These are phyloP conservation scores for Chascanopsetta lugubris DNA, from an alignment of 2,113 vertebrate species.

Conservation along the genomic window DNA sequence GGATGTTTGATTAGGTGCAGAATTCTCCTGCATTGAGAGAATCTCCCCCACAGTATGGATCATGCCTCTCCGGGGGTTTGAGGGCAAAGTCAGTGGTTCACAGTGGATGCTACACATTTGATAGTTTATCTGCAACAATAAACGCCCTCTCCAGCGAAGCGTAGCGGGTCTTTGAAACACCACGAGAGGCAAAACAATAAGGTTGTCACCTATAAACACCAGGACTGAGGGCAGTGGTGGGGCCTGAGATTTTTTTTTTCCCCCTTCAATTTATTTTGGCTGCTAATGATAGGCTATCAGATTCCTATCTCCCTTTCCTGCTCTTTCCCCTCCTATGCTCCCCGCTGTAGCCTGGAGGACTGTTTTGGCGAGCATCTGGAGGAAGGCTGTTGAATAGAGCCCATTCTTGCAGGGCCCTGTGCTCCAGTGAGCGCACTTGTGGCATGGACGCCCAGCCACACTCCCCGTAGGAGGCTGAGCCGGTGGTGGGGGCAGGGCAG, in stretches of 20 bases:
- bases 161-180: conserved; percentile 44
- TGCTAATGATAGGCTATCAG: conserved; percentile 83
- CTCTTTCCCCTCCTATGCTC: conserved; percentile 62
- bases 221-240: conserved; percentile 60
- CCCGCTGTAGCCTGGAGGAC: conserved; percentile 76
- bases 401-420: conserved; percentile 71
- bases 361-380: conserved; percentile 68
- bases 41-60: conserved; percentile 21
- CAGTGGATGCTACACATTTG: conserved; percentile 50
- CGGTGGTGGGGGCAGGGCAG: conserved; percentile 41
- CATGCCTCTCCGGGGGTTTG: conserved; percentile 19
- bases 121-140: conserved; percentile 54
- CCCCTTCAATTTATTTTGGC: conserved; percentile 79
- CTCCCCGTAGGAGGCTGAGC: conserved; percentile 27
- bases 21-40: conserved; percentile 13
- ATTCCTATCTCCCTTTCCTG: conserved; percentile 81
- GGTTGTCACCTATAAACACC: conserved; percentile 66
- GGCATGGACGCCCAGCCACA: conserved; percentile 47
- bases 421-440: conserved; percentile 69
- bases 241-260: conserved; percentile 68
- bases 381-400: conserved; percentile 64
- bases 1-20: conserved; percentile 10
- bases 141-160: conserved; percentile 39
- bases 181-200: conserved; percentile 62
- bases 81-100: conserved; percentile 30